These are phyloP conservation scores for Burhinus bistriatus DNA, from an alignment of 2,113 vertebrate species.

Conservation along the genomic window DNA sequence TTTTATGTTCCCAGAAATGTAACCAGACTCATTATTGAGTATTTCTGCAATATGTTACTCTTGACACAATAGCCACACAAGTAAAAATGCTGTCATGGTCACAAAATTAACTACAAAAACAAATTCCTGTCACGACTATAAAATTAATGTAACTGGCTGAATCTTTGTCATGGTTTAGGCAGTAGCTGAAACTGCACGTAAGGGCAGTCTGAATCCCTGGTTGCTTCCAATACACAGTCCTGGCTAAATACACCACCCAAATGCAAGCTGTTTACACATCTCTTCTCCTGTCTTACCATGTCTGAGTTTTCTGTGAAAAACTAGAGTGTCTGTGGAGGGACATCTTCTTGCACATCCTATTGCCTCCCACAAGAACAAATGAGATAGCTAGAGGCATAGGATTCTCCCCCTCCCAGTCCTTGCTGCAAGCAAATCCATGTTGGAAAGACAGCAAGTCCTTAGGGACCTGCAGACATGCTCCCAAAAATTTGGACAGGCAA, in stretches of 20 bases:
- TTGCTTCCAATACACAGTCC: background rate
- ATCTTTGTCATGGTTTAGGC: background rate
- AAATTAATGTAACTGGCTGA: background rate
- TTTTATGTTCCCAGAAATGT: background rate
- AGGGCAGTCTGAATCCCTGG: background rate
- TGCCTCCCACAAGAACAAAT: background rate
- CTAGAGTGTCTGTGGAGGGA: background rate
- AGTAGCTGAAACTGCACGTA: background rate
- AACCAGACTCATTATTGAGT: background rate
- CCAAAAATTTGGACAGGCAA: background rate
- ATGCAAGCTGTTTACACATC: background rate
- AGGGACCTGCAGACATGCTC: background rate
- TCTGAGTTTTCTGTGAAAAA: background rate
- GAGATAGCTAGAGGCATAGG: background rate
- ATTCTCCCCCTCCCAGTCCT: background rate
- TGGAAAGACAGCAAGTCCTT: background rate
- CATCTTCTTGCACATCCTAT: background rate
- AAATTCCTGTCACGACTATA: background rate
- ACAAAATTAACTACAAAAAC: background rate
- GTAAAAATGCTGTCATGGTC: background rate
- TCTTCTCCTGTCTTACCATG: background rate
- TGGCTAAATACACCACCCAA: background rate
- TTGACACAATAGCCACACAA: background rate
- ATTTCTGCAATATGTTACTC: background rate
- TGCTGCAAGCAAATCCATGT: background rate